phyloP scores from a whole-genome alignment of 2,113 vertebrate genomes.

The Corapipo altera region DNA sequence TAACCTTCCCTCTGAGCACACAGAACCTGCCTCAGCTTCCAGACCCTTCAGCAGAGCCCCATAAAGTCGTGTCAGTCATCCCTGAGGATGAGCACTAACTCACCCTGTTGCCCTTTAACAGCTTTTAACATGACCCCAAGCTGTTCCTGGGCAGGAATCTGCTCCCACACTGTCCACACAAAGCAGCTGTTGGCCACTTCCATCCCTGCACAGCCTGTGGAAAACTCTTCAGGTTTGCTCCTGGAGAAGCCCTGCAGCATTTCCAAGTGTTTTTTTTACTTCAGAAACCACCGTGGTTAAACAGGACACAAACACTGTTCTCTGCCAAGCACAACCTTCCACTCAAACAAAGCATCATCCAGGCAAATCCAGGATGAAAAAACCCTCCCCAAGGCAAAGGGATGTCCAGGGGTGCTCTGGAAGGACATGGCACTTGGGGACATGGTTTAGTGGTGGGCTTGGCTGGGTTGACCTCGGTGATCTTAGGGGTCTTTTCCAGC shows the following conservation, averaged over 20 bases:
- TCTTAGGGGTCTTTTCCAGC: background rate
- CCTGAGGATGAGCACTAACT: accelerated
- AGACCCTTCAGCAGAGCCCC: background rate
- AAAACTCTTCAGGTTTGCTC: background rate
- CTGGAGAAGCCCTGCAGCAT: background rate
- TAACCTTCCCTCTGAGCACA: background rate
- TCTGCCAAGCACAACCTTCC: background rate
- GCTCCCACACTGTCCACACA: background rate
- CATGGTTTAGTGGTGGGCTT: accelerated
- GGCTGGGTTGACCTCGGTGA: background rate
- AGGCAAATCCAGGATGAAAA: background rate
- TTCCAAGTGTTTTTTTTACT: background rate
- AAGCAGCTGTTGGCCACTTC: background rate
- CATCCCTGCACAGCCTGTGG: background rate
- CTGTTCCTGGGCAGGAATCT: background rate
- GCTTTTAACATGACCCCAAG: background rate
- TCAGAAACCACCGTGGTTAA: accelerated
- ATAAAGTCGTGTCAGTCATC: accelerated
- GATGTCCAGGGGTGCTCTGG: background rate
- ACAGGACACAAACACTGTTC: accelerated
- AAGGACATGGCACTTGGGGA: background rate
- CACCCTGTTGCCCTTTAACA: background rate
- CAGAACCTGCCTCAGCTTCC: background rate
- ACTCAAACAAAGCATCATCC: background rate
- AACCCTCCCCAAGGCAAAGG: background rate